phyloP scores from a whole-genome alignment of 1,140 invertebrate species.

The Campoletis sonorensis region DNA sequence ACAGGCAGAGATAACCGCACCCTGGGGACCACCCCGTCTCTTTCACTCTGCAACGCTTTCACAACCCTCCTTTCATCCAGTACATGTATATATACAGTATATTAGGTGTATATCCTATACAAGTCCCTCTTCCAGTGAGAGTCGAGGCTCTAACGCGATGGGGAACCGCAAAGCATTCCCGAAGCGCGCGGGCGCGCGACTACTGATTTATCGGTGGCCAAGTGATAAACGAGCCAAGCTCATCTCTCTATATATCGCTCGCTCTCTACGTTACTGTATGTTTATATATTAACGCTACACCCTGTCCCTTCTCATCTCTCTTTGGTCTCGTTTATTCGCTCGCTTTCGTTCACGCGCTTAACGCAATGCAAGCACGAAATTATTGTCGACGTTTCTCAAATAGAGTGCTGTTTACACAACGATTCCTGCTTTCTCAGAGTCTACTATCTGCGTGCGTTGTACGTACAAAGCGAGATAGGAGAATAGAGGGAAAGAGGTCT shows the following conservation, averaged over 20 bases:
- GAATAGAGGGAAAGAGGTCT: background rate
- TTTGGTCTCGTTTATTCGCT: conserved; percentile 33
- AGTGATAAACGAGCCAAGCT: conserved; percentile 72
- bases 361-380: conserved; percentile 39
- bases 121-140: conserved; percentile 61
- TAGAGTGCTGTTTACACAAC: background rate
- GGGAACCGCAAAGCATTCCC: conserved; percentile 73
- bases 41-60: conserved; percentile 17
- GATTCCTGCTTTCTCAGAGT: background rate
- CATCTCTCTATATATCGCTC: conserved; percentile 61
- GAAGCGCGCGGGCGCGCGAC: conserved; percentile 42
- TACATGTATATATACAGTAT: conserved; percentile 25
- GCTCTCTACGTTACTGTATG: conserved; percentile 35
- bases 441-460: conserved; percentile 3
- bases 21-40: conserved; percentile 64
- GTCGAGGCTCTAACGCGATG: conserved; percentile 67
- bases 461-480: conserved; percentile 25
- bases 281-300: conserved; percentile 45
- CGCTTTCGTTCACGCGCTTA: conserved; percentile 29
- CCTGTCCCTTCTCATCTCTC: background rate
- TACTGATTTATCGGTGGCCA: conserved; percentile 73
- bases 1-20: conserved; percentile 73
- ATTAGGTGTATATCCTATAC: conserved; percentile 33
- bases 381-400: conserved; percentile 39
- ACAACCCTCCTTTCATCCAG: conserved; percentile 1